Percentiles rank a stretch among this genome's conserved stretches.
Conservation (phyloP, 2,797 vertebrate species). For the Pyrocephalus nanus region DNA sequence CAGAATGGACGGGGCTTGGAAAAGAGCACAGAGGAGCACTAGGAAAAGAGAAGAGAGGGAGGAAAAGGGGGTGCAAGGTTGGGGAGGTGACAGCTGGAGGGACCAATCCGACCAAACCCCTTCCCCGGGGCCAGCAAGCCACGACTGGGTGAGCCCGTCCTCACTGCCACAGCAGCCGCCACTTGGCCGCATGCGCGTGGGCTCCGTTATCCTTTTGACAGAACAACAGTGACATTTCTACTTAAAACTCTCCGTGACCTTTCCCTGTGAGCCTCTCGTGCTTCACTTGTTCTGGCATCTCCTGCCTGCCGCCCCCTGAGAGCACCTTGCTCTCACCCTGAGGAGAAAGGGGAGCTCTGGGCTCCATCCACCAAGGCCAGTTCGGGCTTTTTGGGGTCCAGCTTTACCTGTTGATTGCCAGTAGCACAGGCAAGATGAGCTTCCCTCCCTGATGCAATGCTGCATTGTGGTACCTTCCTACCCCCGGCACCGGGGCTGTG, state of each 20-base stretch:
- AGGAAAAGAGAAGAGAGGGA: background rate
- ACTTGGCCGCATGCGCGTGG: background rate
- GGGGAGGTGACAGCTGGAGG: background rate
- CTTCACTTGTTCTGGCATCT: constrained; percentile 24
- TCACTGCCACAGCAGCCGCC: background rate
- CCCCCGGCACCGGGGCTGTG: fast-evolving
- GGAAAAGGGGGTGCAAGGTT: background rate
- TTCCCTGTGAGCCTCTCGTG: constrained; percentile 45
- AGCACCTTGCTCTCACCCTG: background rate
- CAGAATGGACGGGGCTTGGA: background rate
- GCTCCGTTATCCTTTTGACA: constrained; percentile 20
- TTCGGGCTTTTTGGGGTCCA: background rate
- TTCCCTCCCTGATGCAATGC: fast-evolving
- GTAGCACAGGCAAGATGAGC: fast-evolving
- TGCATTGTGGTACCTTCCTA: background rate
- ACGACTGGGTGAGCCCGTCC: background rate
- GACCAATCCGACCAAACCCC: fast-evolving
- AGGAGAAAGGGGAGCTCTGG: background rate
- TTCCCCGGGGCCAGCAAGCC: background rate
- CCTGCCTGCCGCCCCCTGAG: background rate
- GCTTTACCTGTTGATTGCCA: background rate
- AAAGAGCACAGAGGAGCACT: background rate
- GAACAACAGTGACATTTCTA: constrained; percentile 60
- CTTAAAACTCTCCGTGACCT: constrained; percentile 57
- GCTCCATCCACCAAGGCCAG: background rate